A percentile compares a stretch with the other conserved stretches of the same genome.
Conservation (phyloP, 2,888 invertebrate genomes). For the Thecophora atra region DNA sequence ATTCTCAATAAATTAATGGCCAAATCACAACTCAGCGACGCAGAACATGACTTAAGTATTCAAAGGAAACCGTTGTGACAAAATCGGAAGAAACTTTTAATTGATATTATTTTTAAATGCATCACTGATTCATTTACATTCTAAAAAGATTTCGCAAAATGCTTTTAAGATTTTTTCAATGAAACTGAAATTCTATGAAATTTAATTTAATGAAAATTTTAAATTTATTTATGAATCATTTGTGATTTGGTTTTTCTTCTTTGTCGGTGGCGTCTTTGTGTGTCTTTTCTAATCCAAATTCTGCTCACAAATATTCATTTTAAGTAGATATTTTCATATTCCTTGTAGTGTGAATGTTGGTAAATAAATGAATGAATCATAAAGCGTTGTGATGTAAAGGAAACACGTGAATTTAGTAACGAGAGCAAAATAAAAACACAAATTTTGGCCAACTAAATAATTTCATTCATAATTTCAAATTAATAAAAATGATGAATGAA, state of each 20-base stretch:
- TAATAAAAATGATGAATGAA: no score
- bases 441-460: background rate
- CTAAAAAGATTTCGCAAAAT: background rate
- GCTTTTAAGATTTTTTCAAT: background rate
- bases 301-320: background rate
- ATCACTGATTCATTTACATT: no score
- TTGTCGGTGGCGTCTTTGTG: no score
- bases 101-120: no score
- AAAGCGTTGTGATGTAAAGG: background rate
- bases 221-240: constrained; percentile 30
- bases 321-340: background rate
- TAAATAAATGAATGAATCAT: background rate
- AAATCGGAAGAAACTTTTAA: no score
- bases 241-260: background rate
- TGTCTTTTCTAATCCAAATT: no score
- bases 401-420: background rate
- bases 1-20: no score
- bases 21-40: no score
- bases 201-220: constrained; percentile 12
- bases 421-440: constrained; percentile 5
- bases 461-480: background rate
- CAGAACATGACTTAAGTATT: background rate
- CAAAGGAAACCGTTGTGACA: no score
- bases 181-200: background rate
- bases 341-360: background rate